A percentile compares a stretch with the other conserved stretches of the same genome.
These are phyloP conservation scores for Lordiphosa collinella DNA, from an alignment of 1,140 invertebrate species.

Conservation along the genomic window DNA sequence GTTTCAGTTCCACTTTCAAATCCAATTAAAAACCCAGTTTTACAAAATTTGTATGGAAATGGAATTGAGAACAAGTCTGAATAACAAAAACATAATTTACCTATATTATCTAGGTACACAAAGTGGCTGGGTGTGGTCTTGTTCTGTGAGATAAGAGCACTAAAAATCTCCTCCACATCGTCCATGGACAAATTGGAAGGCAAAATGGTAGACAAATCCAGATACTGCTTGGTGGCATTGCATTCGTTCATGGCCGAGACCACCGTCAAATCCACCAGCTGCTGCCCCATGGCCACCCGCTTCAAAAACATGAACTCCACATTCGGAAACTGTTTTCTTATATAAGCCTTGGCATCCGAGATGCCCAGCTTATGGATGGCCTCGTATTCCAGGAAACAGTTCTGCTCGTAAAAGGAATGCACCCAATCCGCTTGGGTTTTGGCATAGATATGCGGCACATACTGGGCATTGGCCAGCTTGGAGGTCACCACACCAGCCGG, in stretches of 20 bases:
- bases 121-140: slow-evolving; percentile 79
- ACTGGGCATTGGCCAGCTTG: slow-evolving; percentile 87
- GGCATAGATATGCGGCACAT: slow-evolving; percentile 93
- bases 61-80: no score
- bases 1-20: no score
- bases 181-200: slow-evolving; percentile 89
- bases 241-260: slow-evolving; percentile 91
- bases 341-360: slow-evolving; percentile 89
- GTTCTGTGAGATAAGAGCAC: slow-evolving; percentile 83
- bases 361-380: slow-evolving; percentile 92
- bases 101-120: slow-evolving; percentile 81
- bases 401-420: slow-evolving; percentile 94
- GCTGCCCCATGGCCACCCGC: slow-evolving; percentile 87
- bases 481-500: slow-evolving; percentile 90
- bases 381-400: slow-evolving; percentile 97
- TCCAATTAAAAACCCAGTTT: no score
- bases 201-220: slow-evolving; percentile 89
- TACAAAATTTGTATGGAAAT: no score
- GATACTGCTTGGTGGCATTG: slow-evolving; percentile 85
- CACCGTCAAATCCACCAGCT: slow-evolving; percentile 67
- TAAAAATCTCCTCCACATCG: slow-evolving; percentile 88
- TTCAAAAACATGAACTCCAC: slow-evolving; percentile 87
- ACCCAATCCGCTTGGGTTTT: slow-evolving; percentile 94
- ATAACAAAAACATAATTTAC: no score
- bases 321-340: slow-evolving; percentile 88